Evolutionary conservation across 2,888 invertebrate species (phyloP).

Genomic region (Lacanobia wlatinum): DNA sequence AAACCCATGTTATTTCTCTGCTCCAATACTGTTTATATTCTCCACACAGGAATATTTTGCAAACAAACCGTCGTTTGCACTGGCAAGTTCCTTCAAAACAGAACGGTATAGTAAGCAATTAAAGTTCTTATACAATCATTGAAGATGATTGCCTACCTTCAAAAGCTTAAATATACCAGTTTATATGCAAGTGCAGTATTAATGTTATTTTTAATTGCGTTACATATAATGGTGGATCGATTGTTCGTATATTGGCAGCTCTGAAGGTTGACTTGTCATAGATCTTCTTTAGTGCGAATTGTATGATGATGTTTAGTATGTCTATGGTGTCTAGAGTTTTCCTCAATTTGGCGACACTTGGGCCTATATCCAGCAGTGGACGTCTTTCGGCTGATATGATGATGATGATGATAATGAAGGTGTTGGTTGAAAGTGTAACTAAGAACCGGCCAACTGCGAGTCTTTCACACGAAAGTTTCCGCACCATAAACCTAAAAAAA

Average conservation of each 20-base stretch:
- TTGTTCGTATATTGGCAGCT: constrained; percentile 34
- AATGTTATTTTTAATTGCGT: constrained; percentile 26
- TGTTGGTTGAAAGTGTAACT: too few relatives aligned
- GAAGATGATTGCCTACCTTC: constrained; percentile 1
- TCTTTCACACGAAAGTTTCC: too few relatives aligned
- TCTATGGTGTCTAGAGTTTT: background rate
- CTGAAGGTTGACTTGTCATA: constrained; percentile 6
- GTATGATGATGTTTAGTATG: background rate
- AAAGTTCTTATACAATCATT: constrained; percentile 4
- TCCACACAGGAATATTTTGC: constrained; percentile 10
- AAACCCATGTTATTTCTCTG: constrained; percentile 2
- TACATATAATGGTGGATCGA: constrained; percentile 10
- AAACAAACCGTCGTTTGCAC: background rate
- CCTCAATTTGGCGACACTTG: background rate
- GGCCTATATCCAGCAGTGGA: too few relatives aligned
- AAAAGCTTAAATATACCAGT: constrained; percentile 20
- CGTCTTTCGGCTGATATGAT: too few relatives aligned
- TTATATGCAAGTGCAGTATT: constrained; percentile 33
- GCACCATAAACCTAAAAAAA: too few relatives aligned
- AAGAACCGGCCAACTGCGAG: too few relatives aligned
- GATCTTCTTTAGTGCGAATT: constrained; percentile 18
- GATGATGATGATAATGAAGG: too few relatives aligned
- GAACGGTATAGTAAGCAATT: too few relatives aligned
- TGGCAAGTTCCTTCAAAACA: background rate
- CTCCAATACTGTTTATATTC: constrained; percentile 14